phyloP scores from a whole-genome alignment of 2,888 invertebrate species.

The Alloscopus bannaensis region DNA sequence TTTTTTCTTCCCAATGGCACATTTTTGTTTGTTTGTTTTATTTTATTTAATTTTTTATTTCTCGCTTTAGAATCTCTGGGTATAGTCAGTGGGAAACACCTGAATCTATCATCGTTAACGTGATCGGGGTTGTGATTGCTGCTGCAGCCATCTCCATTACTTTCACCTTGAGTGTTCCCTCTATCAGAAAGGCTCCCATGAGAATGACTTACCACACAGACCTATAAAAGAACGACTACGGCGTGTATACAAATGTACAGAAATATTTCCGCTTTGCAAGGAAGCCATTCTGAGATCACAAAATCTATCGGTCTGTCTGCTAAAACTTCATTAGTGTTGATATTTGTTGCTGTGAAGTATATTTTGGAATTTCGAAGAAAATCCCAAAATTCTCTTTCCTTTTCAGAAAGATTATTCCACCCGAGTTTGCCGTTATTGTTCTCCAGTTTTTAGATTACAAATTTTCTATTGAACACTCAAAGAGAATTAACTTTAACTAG shows the following conservation, averaged over 20 bases:
- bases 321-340: not conserved
- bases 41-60: conserved; percentile 30
- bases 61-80: conserved; percentile 39
- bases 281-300: conserved; percentile 44
- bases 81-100: conserved; percentile 75
- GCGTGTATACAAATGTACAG: conserved; percentile 38
- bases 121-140: conserved; percentile 81
- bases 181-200: conserved; percentile 69
- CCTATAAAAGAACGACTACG: conserved; percentile 62
- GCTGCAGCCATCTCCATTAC: conserved; percentile 82
- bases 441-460: conserved; percentile 32
- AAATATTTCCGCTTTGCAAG: conserved; percentile 30
- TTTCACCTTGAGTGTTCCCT: conserved; percentile 74
- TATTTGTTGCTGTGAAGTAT: not conserved
- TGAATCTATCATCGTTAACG: conserved; percentile 83
- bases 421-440: conserved; percentile 46
- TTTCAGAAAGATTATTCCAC: conserved; percentile 1
- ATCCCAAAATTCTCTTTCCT: not conserved
- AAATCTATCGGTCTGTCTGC: conserved; percentile 18
- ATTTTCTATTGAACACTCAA: not conserved
- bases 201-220: conserved; percentile 73
- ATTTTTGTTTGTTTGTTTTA: conserved; percentile 24
- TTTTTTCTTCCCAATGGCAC: not conserved
- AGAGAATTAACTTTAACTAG: not conserved
- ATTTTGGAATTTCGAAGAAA: not conserved